Evolutionary conservation across 1,140 invertebrate species (phyloP), one percentile per base, ranked within the genome.

Genomic region (Rhyacophila brunnea): DNA sequence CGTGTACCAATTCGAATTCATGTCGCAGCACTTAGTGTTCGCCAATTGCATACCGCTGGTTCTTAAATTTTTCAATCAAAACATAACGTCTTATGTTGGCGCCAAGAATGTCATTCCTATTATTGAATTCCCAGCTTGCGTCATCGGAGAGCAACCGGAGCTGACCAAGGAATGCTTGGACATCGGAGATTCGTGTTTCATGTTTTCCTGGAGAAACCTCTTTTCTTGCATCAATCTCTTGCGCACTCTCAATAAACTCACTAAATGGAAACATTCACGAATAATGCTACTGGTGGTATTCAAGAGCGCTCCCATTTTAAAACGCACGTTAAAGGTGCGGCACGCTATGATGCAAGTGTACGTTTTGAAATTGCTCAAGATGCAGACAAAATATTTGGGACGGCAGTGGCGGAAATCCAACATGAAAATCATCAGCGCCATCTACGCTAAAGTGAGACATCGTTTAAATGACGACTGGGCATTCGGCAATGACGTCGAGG

Each of bases 251-350:
- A 99, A 99, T 74, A 99, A 99, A 81, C 79, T 99, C 36, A 99
- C 95, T 28, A 99, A 99, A 76, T 98, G 96, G 94, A 99, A 99
- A 75, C 96, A 99, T 75, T 97, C 96, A 18, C 85, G 98, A 64
- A 98, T 99, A 20, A 99, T 99, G 96, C 99, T 99, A 95, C 79
- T 99, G 44, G 96, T 99, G 43, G 95, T 99, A 1, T 99, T 99
- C 73, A 99, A 99, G 80, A 99, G 96, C 45, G 96, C 97, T 6
- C 96, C 97, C 0, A 99, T 99, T 66, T 79, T 99, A 35, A 99
- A 99, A 78, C 84, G 96, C 63, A 95, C 95, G 6, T 80, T 99
- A 7, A 97, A 97, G 83, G 91, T 96, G 0, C 84, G 92, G 50
- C 94, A 99, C 78, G 93, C 95, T 1, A 92, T 99, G 86, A 94